Conservation (phyloP, 2,113 vertebrate genomes). For the Acinonyx jubatus region DNA sequence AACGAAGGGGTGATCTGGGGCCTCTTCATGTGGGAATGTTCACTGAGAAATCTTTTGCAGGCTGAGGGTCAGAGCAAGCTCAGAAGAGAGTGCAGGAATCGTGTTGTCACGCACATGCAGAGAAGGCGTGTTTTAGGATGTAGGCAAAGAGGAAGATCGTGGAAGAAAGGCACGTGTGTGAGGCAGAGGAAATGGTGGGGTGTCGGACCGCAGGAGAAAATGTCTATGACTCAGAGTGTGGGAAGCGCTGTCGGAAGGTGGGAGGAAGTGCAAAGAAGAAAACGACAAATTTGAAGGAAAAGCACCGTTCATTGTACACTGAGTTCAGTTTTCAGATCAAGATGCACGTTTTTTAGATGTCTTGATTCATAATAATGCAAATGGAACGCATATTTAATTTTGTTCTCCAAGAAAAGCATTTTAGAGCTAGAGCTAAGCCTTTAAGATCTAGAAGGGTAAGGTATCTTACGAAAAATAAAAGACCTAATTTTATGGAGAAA, state of each 20-base stretch:
- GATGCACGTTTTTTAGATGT: not conserved
- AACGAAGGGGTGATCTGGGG: not conserved
- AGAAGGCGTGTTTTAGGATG: not conserved
- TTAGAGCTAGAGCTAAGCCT: not conserved
- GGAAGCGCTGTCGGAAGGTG: accelerated
- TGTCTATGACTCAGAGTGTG: accelerated
- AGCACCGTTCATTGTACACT: not conserved
- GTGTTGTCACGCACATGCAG: not conserved
- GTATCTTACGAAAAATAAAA: not conserved
- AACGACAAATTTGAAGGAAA: not conserved
- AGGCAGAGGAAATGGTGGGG: not conserved
- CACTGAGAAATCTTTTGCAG: not conserved
- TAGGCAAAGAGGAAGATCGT: not conserved
- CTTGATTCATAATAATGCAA: not conserved
- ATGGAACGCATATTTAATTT: not conserved
- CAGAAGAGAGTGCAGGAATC: not conserved
- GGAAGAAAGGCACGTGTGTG: not conserved
- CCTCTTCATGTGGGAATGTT: not conserved
- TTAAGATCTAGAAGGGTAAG: not conserved
- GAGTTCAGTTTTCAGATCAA: not conserved
- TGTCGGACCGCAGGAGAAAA: not conserved
- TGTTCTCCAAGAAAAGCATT: not conserved
- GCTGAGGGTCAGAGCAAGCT: not conserved
- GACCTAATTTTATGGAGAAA: not conserved
- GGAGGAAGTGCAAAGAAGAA: not conserved